Evolutionary conservation across 2,797 vertebrate species (phyloP), one percentile per base, ranked within the genome.

Genomic region (Girardinus metallicus): DNA sequence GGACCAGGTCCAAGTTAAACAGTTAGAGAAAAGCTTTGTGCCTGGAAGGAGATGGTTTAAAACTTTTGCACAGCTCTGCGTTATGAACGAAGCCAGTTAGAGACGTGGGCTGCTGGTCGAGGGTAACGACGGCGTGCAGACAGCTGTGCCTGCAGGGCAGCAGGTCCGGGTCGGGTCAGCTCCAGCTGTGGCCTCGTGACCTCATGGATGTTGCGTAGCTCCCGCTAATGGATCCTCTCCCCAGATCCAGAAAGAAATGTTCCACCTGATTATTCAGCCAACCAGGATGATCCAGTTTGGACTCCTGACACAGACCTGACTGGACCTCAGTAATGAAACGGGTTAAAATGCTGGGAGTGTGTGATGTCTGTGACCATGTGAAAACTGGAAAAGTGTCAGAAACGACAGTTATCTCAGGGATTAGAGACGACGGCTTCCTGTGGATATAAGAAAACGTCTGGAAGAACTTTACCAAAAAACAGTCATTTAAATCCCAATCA

Each of bases 121-220:
- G n/a, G 57, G 43, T 26, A 60, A 75, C 29, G 71, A 82, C 86
- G 85, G 68, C 75, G 86, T 43, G 74, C 55, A 75, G 87, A 87
- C 89, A 92, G 89, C 86, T 86, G 83, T 53, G 57, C n/a, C 80
- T 13, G 26, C 76, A 77, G 83, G 26, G 76, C 57, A 18, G 78
- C 74, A 64, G 77, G 76, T 1, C 78, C 12, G 53, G 82, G 75
- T 73, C 75, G 86, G 78, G 26, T 47, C 83, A 21, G 55, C 70
- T 76, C 73, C 80, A 80, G 78, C 83, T 82, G 72, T 31, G 75
- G n/a, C 49, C 74, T 55, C 55, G 16, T 77, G 49, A 41, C 7
- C n/a, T 60, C 76, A 5, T 0, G 49, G 68, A 18, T 46, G 18
- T 57, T 36, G 26, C 18, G 34, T 73, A 31, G 34, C 31, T 57